Evolutionary conservation across 2,113 vertebrate genomes (phyloP).

Genomic region (Paedocypris sp.): DNA sequence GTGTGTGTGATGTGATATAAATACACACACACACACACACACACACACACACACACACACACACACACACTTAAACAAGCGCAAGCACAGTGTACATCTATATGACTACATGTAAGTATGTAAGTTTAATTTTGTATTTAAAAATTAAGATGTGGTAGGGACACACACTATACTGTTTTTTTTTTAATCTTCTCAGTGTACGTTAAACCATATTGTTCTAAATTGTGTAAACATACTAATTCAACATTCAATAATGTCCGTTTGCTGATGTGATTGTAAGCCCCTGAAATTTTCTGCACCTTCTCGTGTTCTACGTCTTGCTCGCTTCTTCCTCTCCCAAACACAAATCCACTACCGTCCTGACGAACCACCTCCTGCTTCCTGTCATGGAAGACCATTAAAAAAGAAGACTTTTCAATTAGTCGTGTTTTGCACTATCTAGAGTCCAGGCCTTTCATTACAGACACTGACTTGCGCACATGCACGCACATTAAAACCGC

Average conservation of each 20-base stretch:
- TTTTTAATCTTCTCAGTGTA: not conserved
- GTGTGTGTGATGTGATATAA: no score
- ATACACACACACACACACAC: no score
- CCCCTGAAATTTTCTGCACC: not conserved
- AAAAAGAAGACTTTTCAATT: conserved; percentile 55
- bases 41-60: no score
- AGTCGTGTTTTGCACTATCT: conserved; percentile 37
- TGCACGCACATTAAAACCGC: conserved; percentile 26
- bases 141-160: not conserved
- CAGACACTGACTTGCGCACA: conserved; percentile 26
- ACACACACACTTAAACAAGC: no score
- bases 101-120: no score
- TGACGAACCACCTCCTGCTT: conserved; percentile 6
- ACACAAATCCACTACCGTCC: conserved; percentile 31
- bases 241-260: not conserved
- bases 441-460: conserved; percentile 33
- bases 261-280: not conserved
- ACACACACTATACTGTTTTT: no score
- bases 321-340: conserved; percentile 46
- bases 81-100: no score
- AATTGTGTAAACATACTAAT: not conserved
- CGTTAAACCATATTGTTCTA: not conserved
- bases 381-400: conserved; percentile 44
- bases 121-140: no score
- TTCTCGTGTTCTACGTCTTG: not conserved